These are phyloP conservation scores for Catharus fuscescens DNA, from an alignment of 2,113 vertebrate genomes.

Conservation along the genomic window DNA sequence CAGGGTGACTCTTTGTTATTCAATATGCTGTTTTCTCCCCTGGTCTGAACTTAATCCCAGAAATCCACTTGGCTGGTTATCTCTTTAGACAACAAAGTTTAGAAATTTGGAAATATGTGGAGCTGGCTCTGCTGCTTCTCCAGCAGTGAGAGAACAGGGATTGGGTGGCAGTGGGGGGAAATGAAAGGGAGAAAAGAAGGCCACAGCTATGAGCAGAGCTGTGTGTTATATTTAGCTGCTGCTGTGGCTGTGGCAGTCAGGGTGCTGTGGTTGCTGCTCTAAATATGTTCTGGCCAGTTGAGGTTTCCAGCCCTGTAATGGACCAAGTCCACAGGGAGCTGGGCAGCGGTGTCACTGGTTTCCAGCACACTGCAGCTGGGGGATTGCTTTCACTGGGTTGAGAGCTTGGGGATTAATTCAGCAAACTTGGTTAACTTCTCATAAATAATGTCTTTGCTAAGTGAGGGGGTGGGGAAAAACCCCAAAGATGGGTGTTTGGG, in stretches of 20 bases:
- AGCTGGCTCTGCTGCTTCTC: neutral
- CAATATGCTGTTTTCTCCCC: neutral
- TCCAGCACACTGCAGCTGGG: neutral
- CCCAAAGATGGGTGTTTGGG: neutral
- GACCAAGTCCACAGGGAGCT: neutral
- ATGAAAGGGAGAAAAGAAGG: neutral
- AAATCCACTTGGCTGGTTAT: constrained; percentile 29
- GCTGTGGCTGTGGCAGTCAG: neutral
- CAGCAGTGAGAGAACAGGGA: neutral
- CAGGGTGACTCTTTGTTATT: constrained; percentile 17
- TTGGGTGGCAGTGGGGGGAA: constrained; percentile 12
- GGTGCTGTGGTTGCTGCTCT: constrained; percentile 11
- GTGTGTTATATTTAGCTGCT: constrained; percentile 41
- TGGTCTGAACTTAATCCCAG: constrained; percentile 30
- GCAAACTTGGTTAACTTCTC: neutral
- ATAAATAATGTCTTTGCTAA: neutral
- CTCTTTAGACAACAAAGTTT: constrained; percentile 3
- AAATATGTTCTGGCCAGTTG: neutral
- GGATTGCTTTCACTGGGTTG: neutral
- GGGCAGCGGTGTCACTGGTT: neutral
- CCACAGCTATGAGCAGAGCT: neutral
- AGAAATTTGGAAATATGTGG: constrained; percentile 27
- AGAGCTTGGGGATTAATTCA: neutral
- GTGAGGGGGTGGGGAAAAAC: accelerated
- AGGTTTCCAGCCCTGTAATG: neutral